Percentiles rank a stretch among this genome's conserved stretches.
These are phyloP conservation scores for Sylvia atricapilla DNA, from an alignment of 2,113 vertebrate genomes.

Conservation along the genomic window DNA sequence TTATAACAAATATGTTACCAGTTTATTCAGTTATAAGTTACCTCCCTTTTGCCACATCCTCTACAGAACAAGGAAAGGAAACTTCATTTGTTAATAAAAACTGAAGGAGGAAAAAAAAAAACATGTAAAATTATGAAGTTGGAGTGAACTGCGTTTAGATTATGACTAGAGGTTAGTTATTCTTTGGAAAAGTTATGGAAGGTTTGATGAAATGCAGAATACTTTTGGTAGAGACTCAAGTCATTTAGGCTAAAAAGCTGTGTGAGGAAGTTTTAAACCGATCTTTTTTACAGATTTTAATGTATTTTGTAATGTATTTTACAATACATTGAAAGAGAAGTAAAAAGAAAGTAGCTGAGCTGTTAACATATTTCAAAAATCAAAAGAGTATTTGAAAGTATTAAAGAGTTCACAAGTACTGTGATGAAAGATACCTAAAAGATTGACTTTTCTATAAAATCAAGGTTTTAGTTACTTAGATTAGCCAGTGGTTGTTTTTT, in stretches of 20 bases:
- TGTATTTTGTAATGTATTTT: too few relatives aligned
- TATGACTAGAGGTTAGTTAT: not conserved
- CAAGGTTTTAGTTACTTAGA: not conserved
- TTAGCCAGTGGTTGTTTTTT: rapidly evolving
- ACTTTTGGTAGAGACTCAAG: not conserved
- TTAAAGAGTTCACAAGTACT: not conserved
- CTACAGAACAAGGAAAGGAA: not conserved
- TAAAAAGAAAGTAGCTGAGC: not conserved
- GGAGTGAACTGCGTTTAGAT: not conserved
- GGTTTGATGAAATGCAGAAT: not conserved
- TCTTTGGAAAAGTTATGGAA: not conserved
- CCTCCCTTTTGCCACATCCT: not conserved
- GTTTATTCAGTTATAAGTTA: not conserved
- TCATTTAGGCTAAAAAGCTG: not conserved
- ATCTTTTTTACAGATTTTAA: not conserved
- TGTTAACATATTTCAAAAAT: not conserved
- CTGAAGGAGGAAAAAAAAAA: not conserved
- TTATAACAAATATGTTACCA: not conserved
- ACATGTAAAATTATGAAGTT: not conserved
- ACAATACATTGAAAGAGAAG: not conserved
- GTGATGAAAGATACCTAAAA: not conserved
- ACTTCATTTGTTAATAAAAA: not conserved
- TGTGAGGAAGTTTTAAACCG: not conserved
- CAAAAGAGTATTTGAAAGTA: not conserved
- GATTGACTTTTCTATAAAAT: not conserved